These are phyloP conservation scores for Lutraria rhynchaena DNA, from an alignment of 1,140 invertebrate genomes.

Conservation along the genomic window DNA sequence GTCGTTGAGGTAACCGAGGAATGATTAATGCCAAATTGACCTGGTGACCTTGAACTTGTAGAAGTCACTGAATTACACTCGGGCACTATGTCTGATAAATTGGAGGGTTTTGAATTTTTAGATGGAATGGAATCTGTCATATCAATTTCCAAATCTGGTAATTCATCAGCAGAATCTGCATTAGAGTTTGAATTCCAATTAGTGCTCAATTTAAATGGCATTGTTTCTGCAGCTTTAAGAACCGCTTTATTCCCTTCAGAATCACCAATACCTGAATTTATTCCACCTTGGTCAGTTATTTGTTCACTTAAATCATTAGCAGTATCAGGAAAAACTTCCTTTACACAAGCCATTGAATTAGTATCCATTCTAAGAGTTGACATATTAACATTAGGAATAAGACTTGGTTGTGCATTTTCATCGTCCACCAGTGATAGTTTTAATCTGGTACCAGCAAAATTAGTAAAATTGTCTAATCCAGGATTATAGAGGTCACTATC, in stretches of 20 bases:
- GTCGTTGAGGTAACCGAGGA: slow-evolving; percentile 25
- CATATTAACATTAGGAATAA: not conserved
- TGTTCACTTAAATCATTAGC: not conserved
- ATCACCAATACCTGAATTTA: too few species aligned
- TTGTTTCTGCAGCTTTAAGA: not conserved
- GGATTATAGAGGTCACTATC: slow-evolving; percentile 69
- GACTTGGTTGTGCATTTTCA: not conserved
- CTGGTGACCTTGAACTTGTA: not conserved
- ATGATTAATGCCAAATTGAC: slow-evolving; percentile 21
- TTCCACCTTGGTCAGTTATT: not conserved
- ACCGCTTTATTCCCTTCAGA: not conserved
- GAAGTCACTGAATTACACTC: slow-evolving; percentile 16
- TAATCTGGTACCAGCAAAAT: slow-evolving; percentile 26
- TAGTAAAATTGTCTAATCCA: not conserved
- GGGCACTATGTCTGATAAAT: not conserved
- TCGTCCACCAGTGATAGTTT: slow-evolving; percentile 27
- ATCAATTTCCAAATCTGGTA: slow-evolving; percentile 43
- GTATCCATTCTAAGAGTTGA: not conserved
- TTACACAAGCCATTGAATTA: not conserved
- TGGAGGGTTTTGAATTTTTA: not conserved
- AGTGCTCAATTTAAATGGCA: slow-evolving; percentile 43
- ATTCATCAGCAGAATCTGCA: slow-evolving; percentile 30
- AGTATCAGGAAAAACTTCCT: slow-evolving; percentile 20
- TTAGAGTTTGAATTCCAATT: slow-evolving; percentile 41
- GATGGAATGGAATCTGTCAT: slow-evolving; percentile 14